These are phyloP conservation scores for Gibbula magus DNA, from an alignment of 2,888 invertebrate genomes.

Conservation along the genomic window DNA sequence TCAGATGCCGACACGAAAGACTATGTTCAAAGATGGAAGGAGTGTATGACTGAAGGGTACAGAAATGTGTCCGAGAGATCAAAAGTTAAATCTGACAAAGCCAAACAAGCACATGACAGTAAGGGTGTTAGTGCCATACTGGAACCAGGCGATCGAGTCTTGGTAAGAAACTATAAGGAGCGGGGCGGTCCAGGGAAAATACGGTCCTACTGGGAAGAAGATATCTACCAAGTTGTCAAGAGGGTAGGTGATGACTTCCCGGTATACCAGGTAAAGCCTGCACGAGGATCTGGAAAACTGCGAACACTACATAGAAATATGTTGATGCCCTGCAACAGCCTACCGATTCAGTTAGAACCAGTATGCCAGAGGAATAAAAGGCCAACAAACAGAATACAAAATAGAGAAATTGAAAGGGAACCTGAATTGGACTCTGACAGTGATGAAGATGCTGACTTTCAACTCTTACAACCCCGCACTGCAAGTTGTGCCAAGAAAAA, in stretches of 20 bases:
- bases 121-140: constrained; percentile 16
- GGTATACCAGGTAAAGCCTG: constrained; percentile 23
- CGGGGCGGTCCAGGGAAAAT: constrained; percentile 29
- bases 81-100: background rate
- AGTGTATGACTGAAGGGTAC: constrained; percentile 8
- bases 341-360: background rate
- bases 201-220: constrained; percentile 23
- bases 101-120: background rate
- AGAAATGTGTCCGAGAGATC: too few species aligned
- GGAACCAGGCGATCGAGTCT: constrained; percentile 21
- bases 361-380: too few species aligned
- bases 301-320: constrained; percentile 19
- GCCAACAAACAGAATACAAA: background rate
- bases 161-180: constrained; percentile 24
- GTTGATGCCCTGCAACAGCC: constrained; percentile 2
- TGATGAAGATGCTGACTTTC: too few species aligned
- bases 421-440: background rate
- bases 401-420: background rate
- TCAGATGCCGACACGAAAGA: background rate
- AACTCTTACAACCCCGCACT: too few species aligned
- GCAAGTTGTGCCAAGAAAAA: background rate
- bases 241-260: constrained; percentile 14
- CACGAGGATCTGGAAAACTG: background rate
- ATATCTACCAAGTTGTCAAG: constrained; percentile 23
- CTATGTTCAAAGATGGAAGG: constrained; percentile 21